These are phyloP conservation scores for Lepus americanus DNA, from an alignment of 2,113 vertebrate genomes.

Conservation along the genomic window DNA sequence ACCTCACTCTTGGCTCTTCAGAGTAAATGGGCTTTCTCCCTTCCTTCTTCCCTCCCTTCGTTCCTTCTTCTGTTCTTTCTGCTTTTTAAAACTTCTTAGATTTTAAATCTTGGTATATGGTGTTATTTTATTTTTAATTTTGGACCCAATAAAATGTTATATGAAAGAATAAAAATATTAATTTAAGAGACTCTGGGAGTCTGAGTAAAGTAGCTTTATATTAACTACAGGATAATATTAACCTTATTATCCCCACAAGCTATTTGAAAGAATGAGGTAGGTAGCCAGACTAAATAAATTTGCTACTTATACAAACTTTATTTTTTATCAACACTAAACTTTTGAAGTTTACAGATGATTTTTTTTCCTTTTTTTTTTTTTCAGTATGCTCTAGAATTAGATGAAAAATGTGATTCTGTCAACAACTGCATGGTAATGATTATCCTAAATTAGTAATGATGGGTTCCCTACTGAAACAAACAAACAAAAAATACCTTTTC, in stretches of 20 bases:
- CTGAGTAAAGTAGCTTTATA: slow-evolving; percentile 83
- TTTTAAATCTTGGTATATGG: slow-evolving; percentile 53
- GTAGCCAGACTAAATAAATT: slow-evolving; percentile 70
- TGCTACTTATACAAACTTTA: slow-evolving; percentile 58
- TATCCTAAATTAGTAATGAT: slow-evolving; percentile 24
- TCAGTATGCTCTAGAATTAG: slow-evolving; percentile 67
- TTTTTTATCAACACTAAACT: slow-evolving; percentile 86
- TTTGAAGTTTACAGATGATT: slow-evolving; percentile 82
- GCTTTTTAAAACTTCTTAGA: slow-evolving; percentile 45
- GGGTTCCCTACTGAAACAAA: neutral
- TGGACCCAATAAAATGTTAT: slow-evolving; percentile 78
- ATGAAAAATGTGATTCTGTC: slow-evolving; percentile 27
- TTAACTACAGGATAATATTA: slow-evolving; percentile 82
- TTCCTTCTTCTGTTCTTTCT: neutral
- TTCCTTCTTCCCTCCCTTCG: neutral
- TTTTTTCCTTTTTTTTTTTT: neutral
- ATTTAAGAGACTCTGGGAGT: slow-evolving; percentile 83
- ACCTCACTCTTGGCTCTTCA: slow-evolving; percentile 54
- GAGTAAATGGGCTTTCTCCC: neutral
- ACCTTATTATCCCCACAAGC: slow-evolving; percentile 72
- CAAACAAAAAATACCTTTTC: neutral
- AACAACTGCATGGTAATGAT: neutral
- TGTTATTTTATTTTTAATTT: slow-evolving; percentile 73
- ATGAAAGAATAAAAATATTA: slow-evolving; percentile 83
- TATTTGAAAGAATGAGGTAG: slow-evolving; percentile 63